phyloP scores from a whole-genome alignment of 2,888 invertebrate genomes.

The Myopa tessellatipennis region DNA sequence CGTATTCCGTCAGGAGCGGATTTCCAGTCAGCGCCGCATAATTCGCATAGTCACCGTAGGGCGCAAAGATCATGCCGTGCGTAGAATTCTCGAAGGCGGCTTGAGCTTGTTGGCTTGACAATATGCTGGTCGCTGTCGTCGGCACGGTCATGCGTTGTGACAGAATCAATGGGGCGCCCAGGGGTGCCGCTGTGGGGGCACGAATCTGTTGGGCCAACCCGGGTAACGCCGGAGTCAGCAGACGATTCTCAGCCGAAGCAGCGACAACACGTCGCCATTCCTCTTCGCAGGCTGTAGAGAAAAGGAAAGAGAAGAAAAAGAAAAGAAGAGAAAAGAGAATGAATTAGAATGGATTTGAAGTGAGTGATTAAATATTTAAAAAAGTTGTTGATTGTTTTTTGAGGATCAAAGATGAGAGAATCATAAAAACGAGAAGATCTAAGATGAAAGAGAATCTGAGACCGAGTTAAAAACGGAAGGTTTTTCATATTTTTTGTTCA shows the following conservation, averaged over 20 bases:
- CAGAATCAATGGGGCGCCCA: constrained; percentile 91
- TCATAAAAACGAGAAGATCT: not conserved
- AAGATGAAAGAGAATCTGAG: too few species aligned
- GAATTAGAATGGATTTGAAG: not conserved
- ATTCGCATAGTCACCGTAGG: constrained; percentile 90
- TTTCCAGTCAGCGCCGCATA: constrained; percentile 86
- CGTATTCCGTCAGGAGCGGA: constrained; percentile 86
- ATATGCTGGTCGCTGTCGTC: constrained; percentile 77
- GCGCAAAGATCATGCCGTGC: constrained; percentile 82
- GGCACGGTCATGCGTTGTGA: constrained; percentile 89
- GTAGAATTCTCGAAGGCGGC: constrained; percentile 75
- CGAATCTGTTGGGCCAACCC: constrained; percentile 76
- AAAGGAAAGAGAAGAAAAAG: not conserved
- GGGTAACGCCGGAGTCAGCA: constrained; percentile 73
- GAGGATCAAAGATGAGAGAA: not conserved
- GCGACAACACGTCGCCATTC: constrained; percentile 85
- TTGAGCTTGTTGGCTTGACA: constrained; percentile 71
- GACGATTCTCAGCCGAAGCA: constrained; percentile 82
- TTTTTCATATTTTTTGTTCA: too few species aligned
- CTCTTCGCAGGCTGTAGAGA: constrained; percentile 80
- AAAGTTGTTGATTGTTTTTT: not conserved
- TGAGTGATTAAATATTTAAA: not conserved
- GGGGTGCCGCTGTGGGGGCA: constrained; percentile 79
- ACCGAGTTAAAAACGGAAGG: too few species aligned
- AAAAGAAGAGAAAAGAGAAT: constrained; percentile 14